Evolutionary conservation across 1,140 invertebrate species (phyloP), one percentile per base, ranked within the genome.

Genomic region (Cheumatopsyche charites): DNA sequence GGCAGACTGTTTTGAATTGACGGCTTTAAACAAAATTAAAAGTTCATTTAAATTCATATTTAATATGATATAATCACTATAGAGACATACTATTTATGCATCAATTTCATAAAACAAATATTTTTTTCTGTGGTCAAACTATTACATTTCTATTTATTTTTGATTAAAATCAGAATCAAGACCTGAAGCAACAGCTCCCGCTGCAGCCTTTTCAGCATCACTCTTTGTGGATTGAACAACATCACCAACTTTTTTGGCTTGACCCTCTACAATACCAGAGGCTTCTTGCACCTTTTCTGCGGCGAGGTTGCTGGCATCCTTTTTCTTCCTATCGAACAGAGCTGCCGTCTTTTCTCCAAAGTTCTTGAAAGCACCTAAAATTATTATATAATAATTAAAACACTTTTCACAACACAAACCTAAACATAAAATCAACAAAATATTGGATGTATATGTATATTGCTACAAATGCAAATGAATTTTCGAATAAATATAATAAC

Each of bases 241-340:
- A 72, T 88, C 84, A 1, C 85, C 86, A 7, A 86, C 82, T 76
- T 88, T 88, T 79, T 86, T 86, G 67, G 86, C 85, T 74, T 88
- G 87, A 17, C 86, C 87, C 77, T 87, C 87, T 9, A 87, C 83
- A 17, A 87, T 80, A 68, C 85, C 82, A 25, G 84, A 82, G 3
- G 86, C 87, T 58, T 85, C 83, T 36, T 82, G 76, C 1, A 80
- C 86, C 79, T 88, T 88, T 73, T 88, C 86, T 25, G 78, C 74
- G n/a, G 86, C 87, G 69, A 88, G 70, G 70, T 86, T 83, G 73
- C 84, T 85, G 6, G 82, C 86, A 80, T 88, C 87, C 72, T 87
- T 87, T 83, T 88, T 88, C 83, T 88, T 88, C 71, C 84, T 82
- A 45, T 87, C 86, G 79, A 88, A 87, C 63, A 88, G 81, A 19